These are phyloP conservation scores for Anagyrus pseudococci DNA, from an alignment of 2,888 invertebrate species.

Conservation along the genomic window DNA sequence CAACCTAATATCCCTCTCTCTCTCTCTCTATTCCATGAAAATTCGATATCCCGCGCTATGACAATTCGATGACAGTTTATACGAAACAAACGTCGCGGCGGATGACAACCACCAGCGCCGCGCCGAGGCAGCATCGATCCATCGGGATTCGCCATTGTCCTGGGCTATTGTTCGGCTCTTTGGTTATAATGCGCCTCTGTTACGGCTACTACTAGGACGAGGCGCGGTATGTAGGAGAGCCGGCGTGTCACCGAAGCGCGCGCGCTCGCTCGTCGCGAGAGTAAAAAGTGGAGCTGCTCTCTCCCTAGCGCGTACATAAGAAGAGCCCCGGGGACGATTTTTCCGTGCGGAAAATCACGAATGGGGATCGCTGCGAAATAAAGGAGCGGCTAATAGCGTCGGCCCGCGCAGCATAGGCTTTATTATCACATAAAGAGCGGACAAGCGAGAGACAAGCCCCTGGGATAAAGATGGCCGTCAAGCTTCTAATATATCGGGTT, in stretches of 20 bases:
- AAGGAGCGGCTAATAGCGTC: constrained; percentile 40
- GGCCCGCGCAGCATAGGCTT: constrained; percentile 17
- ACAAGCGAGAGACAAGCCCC: constrained; percentile 8
- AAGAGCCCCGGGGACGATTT: constrained; percentile 55
- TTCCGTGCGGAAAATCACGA: constrained; percentile 59
- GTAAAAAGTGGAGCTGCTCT: constrained; percentile 9
- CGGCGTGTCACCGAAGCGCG: background rate
- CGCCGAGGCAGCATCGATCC: constrained; percentile 41
- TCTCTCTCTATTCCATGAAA: constrained; percentile 44
- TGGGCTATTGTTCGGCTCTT: constrained; percentile 48
- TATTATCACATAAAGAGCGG: constrained; percentile 34
- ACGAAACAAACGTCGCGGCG: constrained; percentile 23
- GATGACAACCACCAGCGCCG: constrained; percentile 41
- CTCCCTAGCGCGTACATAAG: constrained; percentile 2
- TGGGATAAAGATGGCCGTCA: background rate
- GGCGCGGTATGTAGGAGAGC: background rate
- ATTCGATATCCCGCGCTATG: constrained; percentile 56
- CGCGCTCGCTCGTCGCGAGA: constrained; percentile 18
- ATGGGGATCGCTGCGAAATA: constrained; percentile 50
- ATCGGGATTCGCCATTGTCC: constrained; percentile 53
- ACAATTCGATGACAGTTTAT: constrained; percentile 45
- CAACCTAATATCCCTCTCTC: constrained; percentile 33
- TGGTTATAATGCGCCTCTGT: constrained; percentile 11
- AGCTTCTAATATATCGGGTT: constrained; percentile 35
- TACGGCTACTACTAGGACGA: too few relatives aligned